phyloP scores from a whole-genome alignment of 2,113 vertebrate genomes.

The Aix galericulata region DNA sequence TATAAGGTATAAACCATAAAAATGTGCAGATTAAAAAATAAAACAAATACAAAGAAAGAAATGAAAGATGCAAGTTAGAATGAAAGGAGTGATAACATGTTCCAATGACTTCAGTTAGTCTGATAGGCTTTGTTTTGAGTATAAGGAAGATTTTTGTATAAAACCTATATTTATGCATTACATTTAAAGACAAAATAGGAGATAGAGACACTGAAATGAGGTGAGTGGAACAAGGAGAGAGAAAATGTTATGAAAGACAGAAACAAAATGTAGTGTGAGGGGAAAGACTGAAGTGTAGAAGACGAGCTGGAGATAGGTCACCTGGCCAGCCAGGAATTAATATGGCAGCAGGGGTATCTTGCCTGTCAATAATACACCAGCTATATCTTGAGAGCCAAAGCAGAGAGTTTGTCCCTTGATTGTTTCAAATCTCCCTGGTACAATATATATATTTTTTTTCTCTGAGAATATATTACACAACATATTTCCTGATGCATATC shows the following conservation, averaged over 20 bases:
- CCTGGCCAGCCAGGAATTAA: background rate
- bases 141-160: background rate
- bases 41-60: background rate
- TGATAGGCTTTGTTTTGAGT: background rate
- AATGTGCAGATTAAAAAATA: background rate
- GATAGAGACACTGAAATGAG: background rate
- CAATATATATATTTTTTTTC: background rate
- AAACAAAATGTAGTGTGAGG: background rate
- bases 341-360: rapidly evolving
- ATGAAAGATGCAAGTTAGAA: rapidly evolving
- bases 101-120: background rate
- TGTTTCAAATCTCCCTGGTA: background rate
- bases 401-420: background rate
- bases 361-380: background rate
- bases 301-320: background rate
- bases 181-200: background rate
- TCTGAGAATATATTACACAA: background rate
- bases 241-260: background rate
- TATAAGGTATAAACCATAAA: background rate
- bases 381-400: background rate
- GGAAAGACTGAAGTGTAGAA: background rate
- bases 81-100: background rate
- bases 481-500: background rate
- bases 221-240: background rate
- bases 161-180: background rate